These are phyloP conservation scores for Ophiothrix spiculata DNA, from an alignment of 35 echinoderm and acorn worm genomes.

Conservation along the genomic window DNA sequence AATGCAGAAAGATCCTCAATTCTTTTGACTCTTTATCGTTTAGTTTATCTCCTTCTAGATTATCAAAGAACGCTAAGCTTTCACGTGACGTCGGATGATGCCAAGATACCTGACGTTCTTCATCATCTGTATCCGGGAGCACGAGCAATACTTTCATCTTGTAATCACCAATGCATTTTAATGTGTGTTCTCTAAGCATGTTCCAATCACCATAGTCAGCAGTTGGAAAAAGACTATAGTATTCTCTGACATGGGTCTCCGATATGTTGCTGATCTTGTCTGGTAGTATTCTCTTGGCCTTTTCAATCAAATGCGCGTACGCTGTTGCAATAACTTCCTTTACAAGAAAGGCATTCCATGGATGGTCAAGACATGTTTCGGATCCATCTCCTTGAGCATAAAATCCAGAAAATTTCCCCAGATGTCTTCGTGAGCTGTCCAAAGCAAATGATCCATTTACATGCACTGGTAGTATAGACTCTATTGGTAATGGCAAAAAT, in stretches of 20 bases:
- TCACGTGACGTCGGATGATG: neutral
- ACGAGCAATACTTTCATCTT: slow-evolving; percentile 24
- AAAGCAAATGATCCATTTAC: slow-evolving; percentile 57
- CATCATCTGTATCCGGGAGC: neutral
- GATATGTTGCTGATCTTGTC: neutral
- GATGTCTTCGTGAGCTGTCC: slow-evolving; percentile 18
- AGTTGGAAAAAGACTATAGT: slow-evolving; percentile 18
- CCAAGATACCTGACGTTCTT: neutral
- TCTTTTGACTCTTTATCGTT: neutral
- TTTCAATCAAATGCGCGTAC: slow-evolving; percentile 16
- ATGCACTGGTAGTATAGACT: slow-evolving; percentile 57
- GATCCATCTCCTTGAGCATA: neutral
- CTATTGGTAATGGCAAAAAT: slow-evolving; percentile 58
- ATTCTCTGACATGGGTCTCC: neutral
- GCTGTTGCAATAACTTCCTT: slow-evolving; percentile 32
- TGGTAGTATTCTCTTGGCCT: neutral
- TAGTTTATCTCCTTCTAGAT: neutral
- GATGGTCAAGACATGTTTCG: slow-evolving; percentile 3
- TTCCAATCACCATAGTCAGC: neutral
- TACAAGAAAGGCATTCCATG: slow-evolving; percentile 36
- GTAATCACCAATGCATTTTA: neutral
- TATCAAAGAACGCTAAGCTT: slow-evolving; percentile 21
- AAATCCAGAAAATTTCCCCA: slow-evolving; percentile 6
- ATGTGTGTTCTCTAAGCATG: neutral
- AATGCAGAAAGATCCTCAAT: neutral